Evolutionary conservation across 2,888 invertebrate species (phyloP).

Genomic region (Watsonalla cultraria): DNA sequence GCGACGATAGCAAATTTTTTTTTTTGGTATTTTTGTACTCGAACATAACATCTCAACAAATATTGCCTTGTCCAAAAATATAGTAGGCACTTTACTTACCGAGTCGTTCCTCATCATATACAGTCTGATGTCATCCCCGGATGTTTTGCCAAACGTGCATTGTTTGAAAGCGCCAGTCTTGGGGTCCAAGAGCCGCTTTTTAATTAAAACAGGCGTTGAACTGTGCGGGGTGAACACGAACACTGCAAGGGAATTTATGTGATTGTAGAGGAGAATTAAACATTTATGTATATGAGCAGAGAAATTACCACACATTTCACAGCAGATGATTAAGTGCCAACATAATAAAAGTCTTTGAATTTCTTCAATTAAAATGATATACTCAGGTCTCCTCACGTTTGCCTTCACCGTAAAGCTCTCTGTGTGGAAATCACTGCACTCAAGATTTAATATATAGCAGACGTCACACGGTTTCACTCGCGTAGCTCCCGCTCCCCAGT

Average conservation of each 20-base stretch:
- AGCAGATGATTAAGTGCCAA: too few relatives aligned
- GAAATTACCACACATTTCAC: too few relatives aligned
- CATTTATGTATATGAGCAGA: neutral
- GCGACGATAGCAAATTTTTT: too few relatives aligned
- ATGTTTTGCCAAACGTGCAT: slow-evolving; percentile 52
- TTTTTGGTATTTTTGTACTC: too few relatives aligned
- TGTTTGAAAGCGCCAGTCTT: slow-evolving; percentile 56
- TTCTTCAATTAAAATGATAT: too few relatives aligned
- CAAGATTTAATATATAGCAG: too few relatives aligned
- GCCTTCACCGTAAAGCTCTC: too few relatives aligned
- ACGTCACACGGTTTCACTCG: too few relatives aligned
- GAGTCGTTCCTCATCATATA: slow-evolving; percentile 68
- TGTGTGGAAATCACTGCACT: too few relatives aligned
- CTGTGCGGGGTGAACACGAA: slow-evolving; percentile 63
- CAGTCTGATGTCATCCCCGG: slow-evolving; percentile 43
- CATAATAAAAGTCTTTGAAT: too few relatives aligned
- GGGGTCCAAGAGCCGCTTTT: slow-evolving; percentile 47
- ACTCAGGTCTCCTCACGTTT: too few relatives aligned
- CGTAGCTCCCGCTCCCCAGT: too few relatives aligned
- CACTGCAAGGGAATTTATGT: slow-evolving; percentile 52
- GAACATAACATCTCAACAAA: neutral
- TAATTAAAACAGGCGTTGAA: slow-evolving; percentile 49
- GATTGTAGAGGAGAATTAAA: neutral
- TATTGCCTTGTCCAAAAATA: neutral
- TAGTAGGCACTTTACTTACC: slow-evolving; percentile 43